phyloP scores from a whole-genome alignment of 2,888 invertebrate genomes.

The Siphonodentalium dalli region DNA sequence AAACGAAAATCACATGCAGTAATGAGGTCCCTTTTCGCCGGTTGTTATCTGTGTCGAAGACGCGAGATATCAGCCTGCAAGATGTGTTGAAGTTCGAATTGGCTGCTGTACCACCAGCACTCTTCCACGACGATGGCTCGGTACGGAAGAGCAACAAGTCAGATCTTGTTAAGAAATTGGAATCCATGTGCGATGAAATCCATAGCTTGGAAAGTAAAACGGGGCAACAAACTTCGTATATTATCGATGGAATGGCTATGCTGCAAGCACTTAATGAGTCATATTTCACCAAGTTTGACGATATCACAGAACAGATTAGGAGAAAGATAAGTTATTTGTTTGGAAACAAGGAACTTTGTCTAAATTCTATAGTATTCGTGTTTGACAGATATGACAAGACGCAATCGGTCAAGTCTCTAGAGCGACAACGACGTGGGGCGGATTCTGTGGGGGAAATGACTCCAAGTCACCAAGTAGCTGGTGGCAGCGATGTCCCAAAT shows the following conservation, averaged over 20 bases:
- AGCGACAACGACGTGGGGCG: constrained; percentile 6
- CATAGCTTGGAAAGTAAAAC: not conserved
- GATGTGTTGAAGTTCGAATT: constrained; percentile 9
- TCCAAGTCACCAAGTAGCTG: constrained; percentile 6
- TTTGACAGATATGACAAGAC: constrained; percentile 19
- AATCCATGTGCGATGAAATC: constrained; percentile 11
- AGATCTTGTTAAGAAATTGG: constrained; percentile 16
- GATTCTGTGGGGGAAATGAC: constrained; percentile 2
- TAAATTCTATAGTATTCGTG: not conserved
- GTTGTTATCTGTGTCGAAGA: constrained; percentile 14
- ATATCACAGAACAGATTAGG: not conserved
- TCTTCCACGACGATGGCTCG: constrained; percentile 13
- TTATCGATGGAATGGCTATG: constrained; percentile 14
- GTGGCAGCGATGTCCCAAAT: constrained; percentile 13
- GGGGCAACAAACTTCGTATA: constrained; percentile 4
- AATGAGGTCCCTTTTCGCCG: constrained; percentile 14
- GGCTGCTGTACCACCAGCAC: constrained; percentile 11
- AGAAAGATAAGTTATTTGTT: constrained; percentile 1
- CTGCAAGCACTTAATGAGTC: not conserved
- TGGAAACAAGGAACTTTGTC: not conserved
- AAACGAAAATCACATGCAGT: not conserved
- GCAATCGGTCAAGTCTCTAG: constrained; percentile 9
- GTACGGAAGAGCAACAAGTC: constrained; percentile 13
- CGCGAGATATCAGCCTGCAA: constrained; percentile 5
- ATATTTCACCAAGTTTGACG: constrained; percentile 2